Evolutionary conservation across 2,888 invertebrate species (phyloP).

Genomic region (Megastigmus dorsalis): DNA sequence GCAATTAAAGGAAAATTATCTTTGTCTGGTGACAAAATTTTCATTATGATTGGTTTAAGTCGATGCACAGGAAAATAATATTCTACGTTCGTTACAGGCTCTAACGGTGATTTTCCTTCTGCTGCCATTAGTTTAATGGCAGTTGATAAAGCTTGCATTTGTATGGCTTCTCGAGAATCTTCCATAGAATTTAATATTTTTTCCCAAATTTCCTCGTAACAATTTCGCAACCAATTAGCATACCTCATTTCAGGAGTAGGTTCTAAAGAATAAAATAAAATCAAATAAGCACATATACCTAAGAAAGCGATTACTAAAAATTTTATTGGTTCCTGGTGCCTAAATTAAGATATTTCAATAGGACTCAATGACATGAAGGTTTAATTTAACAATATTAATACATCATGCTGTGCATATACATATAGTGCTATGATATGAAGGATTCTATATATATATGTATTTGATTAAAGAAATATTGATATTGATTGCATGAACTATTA

Average conservation of each 20-base stretch:
- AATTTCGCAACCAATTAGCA: conserved; percentile 81
- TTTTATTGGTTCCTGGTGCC: no score
- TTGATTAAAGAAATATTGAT: no score
- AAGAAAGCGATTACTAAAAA: background rate
- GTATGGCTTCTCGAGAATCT: conserved; percentile 76
- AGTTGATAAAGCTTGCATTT: conserved; percentile 81
- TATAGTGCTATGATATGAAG: no score
- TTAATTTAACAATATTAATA: no score
- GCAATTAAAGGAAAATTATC: conserved; percentile 79
- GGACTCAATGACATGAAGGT: no score
- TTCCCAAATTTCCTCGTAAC: conserved; percentile 81
- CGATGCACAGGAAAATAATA: conserved; percentile 81
- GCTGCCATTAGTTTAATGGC: conserved; percentile 83
- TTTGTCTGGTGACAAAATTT: conserved; percentile 79
- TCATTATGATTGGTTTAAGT: conserved; percentile 81
- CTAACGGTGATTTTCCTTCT: conserved; percentile 83
- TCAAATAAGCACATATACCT: background rate
- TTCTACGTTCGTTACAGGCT: conserved; percentile 73
- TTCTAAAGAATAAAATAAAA: conserved; percentile 64
- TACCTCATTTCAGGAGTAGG: conserved; percentile 80
- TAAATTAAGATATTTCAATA: no score
- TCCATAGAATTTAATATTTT: conserved; percentile 79
- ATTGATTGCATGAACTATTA: no score
- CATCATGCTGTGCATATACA: no score
- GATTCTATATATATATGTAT: no score